Evolutionary conservation across 2,888 invertebrate species (phyloP).

Genomic region (Ischnus inquisitorius): DNA sequence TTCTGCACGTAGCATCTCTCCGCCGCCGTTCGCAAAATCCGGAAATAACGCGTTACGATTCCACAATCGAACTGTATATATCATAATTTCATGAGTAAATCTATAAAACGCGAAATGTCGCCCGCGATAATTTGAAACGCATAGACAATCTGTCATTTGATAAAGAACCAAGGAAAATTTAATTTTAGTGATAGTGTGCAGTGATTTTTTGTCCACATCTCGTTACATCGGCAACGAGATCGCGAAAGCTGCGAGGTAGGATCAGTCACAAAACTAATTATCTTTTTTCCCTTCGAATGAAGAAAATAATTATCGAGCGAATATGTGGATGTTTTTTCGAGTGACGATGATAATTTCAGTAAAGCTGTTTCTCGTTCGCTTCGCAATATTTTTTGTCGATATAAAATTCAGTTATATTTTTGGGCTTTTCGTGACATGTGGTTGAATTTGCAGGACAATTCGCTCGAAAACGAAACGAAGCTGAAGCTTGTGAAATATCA

Average conservation of each 20-base stretch:
- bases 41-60: constrained; percentile 18
- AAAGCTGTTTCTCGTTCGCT: neutral
- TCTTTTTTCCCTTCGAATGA: neutral
- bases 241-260: constrained; percentile 52
- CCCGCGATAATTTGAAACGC: constrained; percentile 29
- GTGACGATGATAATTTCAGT: neutral
- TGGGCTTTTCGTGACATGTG: too few relatives aligned
- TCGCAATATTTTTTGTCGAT: neutral
- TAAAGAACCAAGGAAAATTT: constrained; percentile 53
- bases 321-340: neutral
- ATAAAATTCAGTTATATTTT: neutral
- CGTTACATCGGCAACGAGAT: constrained; percentile 22
- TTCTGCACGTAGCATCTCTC: constrained; percentile 54
- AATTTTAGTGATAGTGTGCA: constrained; percentile 52
- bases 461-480: too few relatives aligned
- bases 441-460: too few relatives aligned
- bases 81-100: neutral
- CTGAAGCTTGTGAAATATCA: too few relatives aligned
- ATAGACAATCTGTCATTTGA: neutral
- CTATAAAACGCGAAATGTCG: constrained; percentile 24
- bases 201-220: constrained; percentile 47
- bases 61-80: neutral
- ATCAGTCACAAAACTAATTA: neutral
- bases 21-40: constrained; percentile 42
- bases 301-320: neutral